phyloP scores from a whole-genome alignment of 2,888 invertebrate genomes.

The Gisinianus flammeolus region DNA sequence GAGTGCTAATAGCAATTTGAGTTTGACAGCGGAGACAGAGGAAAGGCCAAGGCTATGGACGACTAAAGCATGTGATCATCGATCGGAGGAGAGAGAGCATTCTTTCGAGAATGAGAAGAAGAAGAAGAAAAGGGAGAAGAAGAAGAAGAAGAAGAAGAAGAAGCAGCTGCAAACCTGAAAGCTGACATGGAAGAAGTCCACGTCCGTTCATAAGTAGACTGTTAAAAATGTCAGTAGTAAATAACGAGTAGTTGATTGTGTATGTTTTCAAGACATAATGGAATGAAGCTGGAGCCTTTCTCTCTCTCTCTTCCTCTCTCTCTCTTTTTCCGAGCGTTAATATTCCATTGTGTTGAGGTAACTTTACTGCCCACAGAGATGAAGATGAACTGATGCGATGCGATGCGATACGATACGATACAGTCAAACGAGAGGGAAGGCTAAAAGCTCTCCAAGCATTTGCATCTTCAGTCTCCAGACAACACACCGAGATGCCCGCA shows the following conservation, averaged over 20 bases:
- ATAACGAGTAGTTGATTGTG: background rate
- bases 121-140: background rate
- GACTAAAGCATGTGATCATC: conserved; percentile 1
- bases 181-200: background rate
- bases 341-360: conserved; percentile 18
- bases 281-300: background rate
- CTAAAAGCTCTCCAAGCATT: too few species aligned
- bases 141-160: background rate
- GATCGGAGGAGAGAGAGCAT: background rate
- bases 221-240: conserved; percentile 5
- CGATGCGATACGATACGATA: too few species aligned
- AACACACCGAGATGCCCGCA: too few species aligned
- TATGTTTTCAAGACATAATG: conserved; percentile 5
- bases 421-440: background rate
- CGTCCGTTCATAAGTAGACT: background rate
- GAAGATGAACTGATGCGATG: background rate
- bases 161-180: background rate
- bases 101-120: background rate
- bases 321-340: too few species aligned
- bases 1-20: too few species aligned
- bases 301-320: background rate
- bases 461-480: background rate
- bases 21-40: too few species aligned
- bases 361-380: conserved; percentile 28
- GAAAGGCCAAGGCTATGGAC: too few species aligned